Evolutionary conservation across 1,140 invertebrate species (phyloP), one percentile per base, ranked within the genome.

Genomic region (Drosophila littoralis): DNA sequence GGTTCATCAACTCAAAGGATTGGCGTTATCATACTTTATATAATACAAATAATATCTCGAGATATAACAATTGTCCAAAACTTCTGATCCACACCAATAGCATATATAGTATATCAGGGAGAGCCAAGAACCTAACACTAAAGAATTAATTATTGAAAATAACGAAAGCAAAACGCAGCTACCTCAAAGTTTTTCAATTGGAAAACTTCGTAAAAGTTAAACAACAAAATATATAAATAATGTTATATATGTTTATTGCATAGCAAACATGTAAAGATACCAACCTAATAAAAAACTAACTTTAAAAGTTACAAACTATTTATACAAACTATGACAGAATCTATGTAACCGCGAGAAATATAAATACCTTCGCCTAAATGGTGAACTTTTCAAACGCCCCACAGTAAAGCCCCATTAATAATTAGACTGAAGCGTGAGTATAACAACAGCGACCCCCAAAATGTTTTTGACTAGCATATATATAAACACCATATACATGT

Each of bases 261-360:
- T 85, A 85, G 81, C 81, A 84, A 85, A 84, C 48, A 64, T 84
- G 81, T 85, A 77, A 77, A 69, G 42, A 59, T 54, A 74, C 38
- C 38, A 68, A 74, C 36, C 59, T 64, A 83, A 83, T 80, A 84
- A 84, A 82, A 79, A 54, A 9, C 36, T 28, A 85, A 84, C 81
- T 84, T 84, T 68, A 80, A 85, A 85, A 85, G 77, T 81, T 84
- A 77, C 72, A 75, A 83, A 76, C 80, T 79, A 82, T 71, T 79
- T 83, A 83, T 51, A 78, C 33, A 66, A 51, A 38, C 33, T 10
- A 68, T 32, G 42, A 48, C 7, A 60, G 42, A 60, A 65, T 54
- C 45, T 46, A 40, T 52, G 9, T 54, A 72, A 22, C 15, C n/a
- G 12, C 45, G 45, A 46, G 7, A 33, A 33, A 36, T 9, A n/a